phyloP scores from a whole-genome alignment of 1,140 invertebrate genomes.

The Dinothrombium tinctorium region DNA sequence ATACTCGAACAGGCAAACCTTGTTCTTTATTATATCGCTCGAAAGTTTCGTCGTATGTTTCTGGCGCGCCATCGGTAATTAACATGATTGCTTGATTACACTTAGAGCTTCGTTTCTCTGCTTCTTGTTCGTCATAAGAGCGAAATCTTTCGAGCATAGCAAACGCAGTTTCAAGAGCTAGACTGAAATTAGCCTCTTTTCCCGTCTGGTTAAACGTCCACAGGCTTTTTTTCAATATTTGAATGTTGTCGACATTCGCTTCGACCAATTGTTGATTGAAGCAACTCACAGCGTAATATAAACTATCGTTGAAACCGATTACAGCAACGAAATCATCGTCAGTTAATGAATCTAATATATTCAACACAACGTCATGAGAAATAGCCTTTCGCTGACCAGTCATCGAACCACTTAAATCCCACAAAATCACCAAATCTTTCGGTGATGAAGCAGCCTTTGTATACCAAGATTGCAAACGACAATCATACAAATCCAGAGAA shows the following conservation, averaged over 20 bases:
- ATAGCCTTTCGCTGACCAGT: constrained; percentile 64
- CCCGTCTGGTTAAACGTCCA: constrained; percentile 50
- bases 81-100: constrained; percentile 98
- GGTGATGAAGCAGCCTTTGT: constrained; percentile 89
- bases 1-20: constrained; percentile 60
- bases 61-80: constrained; percentile 87
- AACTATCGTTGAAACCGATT: constrained; percentile 18
- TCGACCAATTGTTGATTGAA: constrained; percentile 64
- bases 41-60: constrained; percentile 75
- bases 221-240: constrained; percentile 49
- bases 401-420: constrained; percentile 95
- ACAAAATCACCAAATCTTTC: constrained; percentile 84
- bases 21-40: constrained; percentile 41
- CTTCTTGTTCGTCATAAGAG: too few relatives aligned
- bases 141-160: too few relatives aligned
- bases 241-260: constrained; percentile 64
- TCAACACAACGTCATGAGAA: constrained; percentile 56
- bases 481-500: constrained; percentile 54
- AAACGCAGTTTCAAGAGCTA: constrained; percentile 70
- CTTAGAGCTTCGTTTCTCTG: constrained; percentile 38
- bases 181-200: constrained; percentile 83
- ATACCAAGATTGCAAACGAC: constrained; percentile 68
- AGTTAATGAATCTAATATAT: constrained; percentile 77
- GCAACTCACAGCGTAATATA: constrained; percentile 28
- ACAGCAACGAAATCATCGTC: constrained; percentile 62